Evolutionary conservation across 2,888 invertebrate species (phyloP).

Genomic region (Amiota mariae): DNA sequence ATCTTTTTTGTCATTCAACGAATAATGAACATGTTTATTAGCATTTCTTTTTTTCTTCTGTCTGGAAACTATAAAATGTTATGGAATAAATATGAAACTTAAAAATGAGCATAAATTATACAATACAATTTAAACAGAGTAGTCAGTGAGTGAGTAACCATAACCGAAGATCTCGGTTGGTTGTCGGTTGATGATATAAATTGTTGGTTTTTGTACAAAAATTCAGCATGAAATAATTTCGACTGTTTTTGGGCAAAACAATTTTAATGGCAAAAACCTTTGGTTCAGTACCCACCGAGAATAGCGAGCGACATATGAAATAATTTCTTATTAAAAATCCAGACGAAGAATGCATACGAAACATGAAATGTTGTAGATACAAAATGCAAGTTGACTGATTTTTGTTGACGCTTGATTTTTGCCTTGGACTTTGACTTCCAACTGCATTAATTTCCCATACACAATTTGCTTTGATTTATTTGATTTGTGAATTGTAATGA

Average conservation of each 20-base stretch:
- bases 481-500: constrained; percentile 56
- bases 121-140: too few relatives aligned
- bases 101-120: constrained; percentile 15
- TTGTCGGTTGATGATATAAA: not conserved
- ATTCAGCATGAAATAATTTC: constrained; percentile 54
- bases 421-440: not conserved
- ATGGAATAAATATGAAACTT: not conserved
- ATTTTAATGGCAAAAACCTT: constrained; percentile 12
- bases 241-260: constrained; percentile 13
- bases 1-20: constrained; percentile 14
- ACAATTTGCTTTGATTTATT: constrained; percentile 70
- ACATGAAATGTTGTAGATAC: not conserved
- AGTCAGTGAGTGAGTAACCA: too few relatives aligned
- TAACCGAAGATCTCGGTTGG: not conserved
- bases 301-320: constrained; percentile 13
- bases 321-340: constrained; percentile 27
- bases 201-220: constrained; percentile 34
- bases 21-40: constrained; percentile 29
- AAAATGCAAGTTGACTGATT: constrained; percentile 7
- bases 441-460: constrained; percentile 67
- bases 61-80: not conserved
- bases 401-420: too few relatives aligned
- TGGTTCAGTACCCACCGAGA: not conserved
- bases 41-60: constrained; percentile 17
- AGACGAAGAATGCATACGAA: not conserved